Percentiles rank a stretch among this genome's conserved stretches.
Conservation (phyloP, 2,113 vertebrate genomes). For the Aythya baeri region DNA sequence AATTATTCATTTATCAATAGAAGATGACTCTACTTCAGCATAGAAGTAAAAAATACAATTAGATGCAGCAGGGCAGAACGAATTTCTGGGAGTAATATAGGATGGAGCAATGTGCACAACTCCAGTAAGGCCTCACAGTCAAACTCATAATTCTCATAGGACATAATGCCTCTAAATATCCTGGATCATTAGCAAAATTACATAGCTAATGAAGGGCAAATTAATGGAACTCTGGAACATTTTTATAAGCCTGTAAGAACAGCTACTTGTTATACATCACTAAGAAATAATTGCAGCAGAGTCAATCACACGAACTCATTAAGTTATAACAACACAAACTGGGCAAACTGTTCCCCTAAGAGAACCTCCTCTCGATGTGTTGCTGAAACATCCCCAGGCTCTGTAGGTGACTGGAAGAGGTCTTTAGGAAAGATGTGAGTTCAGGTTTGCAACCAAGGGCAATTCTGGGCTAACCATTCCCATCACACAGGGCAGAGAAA, state of each 20-base stretch:
- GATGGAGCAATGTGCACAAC: background rate
- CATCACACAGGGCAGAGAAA: background rate
- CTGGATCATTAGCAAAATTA: conserved; percentile 76
- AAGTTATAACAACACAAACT: conserved; percentile 36
- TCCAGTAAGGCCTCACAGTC: background rate
- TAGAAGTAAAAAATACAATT: conserved; percentile 52
- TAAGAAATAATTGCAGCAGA: conserved; percentile 71
- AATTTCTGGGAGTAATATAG: conserved; percentile 1
- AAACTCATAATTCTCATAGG: conserved; percentile 53
- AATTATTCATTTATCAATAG: conserved; percentile 67
- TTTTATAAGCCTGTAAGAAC: conserved; percentile 70
- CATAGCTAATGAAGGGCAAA: conserved; percentile 74
- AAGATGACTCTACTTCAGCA: conserved; percentile 35
- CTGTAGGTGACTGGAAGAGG: background rate
- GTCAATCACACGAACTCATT: conserved; percentile 58
- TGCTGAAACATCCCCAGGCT: background rate
- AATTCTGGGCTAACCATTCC: background rate
- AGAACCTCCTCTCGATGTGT: background rate
- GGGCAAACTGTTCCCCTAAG: background rate
- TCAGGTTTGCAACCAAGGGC: background rate
- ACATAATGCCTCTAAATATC: conserved; percentile 59
- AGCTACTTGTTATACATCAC: conserved; percentile 73
- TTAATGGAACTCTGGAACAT: conserved; percentile 72
- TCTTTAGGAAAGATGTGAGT: background rate
- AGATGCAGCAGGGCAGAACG: conserved; percentile 46